A percentile compares a stretch with the other conserved stretches of the same genome.
These are phyloP conservation scores for Yponomeuta cagnagella DNA, from an alignment of 2,888 invertebrate genomes.

Conservation along the genomic window DNA sequence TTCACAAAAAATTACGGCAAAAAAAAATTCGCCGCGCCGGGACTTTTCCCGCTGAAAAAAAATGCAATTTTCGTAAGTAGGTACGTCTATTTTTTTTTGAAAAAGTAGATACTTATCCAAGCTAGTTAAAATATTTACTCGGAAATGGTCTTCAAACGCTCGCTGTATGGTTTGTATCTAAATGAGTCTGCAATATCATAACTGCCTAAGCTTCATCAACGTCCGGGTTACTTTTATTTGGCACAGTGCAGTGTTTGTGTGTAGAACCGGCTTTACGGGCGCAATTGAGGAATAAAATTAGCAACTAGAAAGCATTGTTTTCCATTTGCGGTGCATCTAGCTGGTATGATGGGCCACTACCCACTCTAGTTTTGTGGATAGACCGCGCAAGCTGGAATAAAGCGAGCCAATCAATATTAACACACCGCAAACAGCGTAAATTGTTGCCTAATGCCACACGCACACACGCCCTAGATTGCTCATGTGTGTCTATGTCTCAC, in stretches of 20 bases:
- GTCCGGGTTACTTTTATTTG: not conserved
- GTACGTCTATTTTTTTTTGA: too few species aligned
- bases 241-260: not conserved
- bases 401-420: slow-evolving; percentile 76
- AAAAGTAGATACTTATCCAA: too few species aligned
- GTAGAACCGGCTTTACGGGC: too few species aligned
- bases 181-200: too few species aligned
- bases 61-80: too few species aligned
- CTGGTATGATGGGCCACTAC: slow-evolving; percentile 31
- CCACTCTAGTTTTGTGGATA: slow-evolving; percentile 52
- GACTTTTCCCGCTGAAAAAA: too few species aligned
- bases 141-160: too few species aligned
- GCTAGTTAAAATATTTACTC: too few species aligned
- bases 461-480: slow-evolving; percentile 39
- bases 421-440: slow-evolving; percentile 76
- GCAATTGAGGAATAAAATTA: not conserved
- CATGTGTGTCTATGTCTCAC: slow-evolving; percentile 15
- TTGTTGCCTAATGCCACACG: slow-evolving; percentile 73
- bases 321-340: slow-evolving; percentile 18
- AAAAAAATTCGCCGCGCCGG: too few species aligned
- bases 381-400: slow-evolving; percentile 72
- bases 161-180: too few species aligned
- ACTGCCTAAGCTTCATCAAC: too few species aligned
- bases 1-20: too few species aligned
- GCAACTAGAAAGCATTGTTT: not conserved